Evolutionary conservation across 2,113 vertebrate genomes (phyloP).

Genomic region (Bettongia penicillata): DNA sequence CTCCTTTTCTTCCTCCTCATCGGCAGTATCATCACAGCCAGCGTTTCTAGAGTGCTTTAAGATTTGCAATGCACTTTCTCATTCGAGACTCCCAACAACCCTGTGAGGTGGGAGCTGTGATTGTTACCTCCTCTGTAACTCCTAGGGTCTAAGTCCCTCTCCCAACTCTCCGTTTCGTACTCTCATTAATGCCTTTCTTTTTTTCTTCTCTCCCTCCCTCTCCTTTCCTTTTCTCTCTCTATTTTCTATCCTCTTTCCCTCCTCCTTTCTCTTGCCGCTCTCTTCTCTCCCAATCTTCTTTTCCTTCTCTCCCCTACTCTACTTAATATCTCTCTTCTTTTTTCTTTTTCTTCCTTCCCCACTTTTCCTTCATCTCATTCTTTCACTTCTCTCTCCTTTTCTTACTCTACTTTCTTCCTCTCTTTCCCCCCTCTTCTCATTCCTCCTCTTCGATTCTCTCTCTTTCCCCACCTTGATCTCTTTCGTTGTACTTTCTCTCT

Average conservation of each 20-base stretch:
- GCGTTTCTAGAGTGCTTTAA: not conserved
- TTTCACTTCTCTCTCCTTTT: not conserved
- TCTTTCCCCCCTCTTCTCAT: not conserved
- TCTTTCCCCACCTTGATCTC: not conserved
- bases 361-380: not conserved
- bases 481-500: not conserved
- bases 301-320: not conserved
- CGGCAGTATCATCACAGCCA: not conserved
- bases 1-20: not conserved
- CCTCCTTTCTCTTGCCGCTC: no score
- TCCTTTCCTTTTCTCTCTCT: not conserved
- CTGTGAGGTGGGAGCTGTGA: not conserved
- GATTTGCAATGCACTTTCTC: not conserved
- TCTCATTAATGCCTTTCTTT: not conserved
- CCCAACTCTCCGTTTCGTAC: not conserved
- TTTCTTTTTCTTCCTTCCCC: no score
- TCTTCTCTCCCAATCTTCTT: no score
- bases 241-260: no score
- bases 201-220: fast-evolving
- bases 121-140: no score
- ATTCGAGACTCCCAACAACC: not conserved
- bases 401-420: no score
- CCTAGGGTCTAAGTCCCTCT: not conserved
- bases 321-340: not conserved
- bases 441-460: not conserved